phyloP scores from a whole-genome alignment of 2,113 vertebrate genomes.

The Phylloscopus trochilus region DNA sequence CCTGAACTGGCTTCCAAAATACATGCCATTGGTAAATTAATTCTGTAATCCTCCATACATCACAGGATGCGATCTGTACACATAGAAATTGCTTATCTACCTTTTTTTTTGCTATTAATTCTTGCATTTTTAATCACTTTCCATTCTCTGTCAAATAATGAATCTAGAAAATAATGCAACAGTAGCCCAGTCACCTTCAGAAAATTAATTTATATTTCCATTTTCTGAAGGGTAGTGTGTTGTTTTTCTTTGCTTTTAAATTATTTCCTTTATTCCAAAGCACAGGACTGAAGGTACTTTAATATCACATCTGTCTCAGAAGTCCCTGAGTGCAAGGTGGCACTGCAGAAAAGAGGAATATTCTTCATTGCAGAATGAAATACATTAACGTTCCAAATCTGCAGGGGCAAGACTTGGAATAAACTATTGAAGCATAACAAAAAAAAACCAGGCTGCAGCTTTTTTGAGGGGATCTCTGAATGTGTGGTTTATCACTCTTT shows the following conservation, averaged over 20 bases:
- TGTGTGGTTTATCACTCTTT: background rate
- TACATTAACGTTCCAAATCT: background rate
- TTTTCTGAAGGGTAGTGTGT: background rate
- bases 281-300: background rate
- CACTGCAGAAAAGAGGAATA: background rate
- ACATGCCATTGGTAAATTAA: slow-evolving; percentile 2
- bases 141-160: background rate
- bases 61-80: background rate
- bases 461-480: background rate
- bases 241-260: background rate
- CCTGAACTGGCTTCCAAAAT: background rate
- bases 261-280: background rate
- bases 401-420: background rate
- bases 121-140: background rate
- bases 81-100: background rate
- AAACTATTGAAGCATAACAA: background rate
- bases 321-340: background rate
- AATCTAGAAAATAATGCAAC: background rate
- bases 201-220: background rate
- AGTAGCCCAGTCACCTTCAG: background rate
- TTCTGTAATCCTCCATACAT: slow-evolving; percentile 15
- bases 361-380: background rate
- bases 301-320: background rate
- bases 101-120: slow-evolving; percentile 27
- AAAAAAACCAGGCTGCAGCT: background rate